Base-by-base conservation (phyloP, 2,113 vertebrate genomes). In the Rutilus rutilus region DNA sequence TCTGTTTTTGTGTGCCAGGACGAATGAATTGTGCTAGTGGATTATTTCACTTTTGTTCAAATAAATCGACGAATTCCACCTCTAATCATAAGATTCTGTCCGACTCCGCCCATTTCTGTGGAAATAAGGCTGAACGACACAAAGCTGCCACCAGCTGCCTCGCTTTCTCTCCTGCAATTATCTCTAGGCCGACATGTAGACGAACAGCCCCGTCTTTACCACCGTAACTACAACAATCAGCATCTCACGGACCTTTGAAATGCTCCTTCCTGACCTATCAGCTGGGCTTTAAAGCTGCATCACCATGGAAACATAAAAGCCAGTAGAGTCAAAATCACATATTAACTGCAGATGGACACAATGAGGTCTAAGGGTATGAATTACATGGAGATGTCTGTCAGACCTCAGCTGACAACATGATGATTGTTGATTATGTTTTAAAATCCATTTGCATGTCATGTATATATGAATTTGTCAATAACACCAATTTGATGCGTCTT, bases 321-420 rank as follows among this genome's bases (percentile, higher is more conserved):
- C 33, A 71, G 64, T 52, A 11, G 62, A 83, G 82, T 57, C 47
- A 73, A 83, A 83, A 67, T 73, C 50, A 73, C 52, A 83, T 83
- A 73, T 73, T 83, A 83, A 83, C 82, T 57, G 82, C 82, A 83
- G 67, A 83, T 54, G 50, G 82, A 83, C 82, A 81, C 59, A 83
- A 73, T 73, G 67, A 73, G 82, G 82, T 83, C 67, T 59, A 83
- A 83, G 82, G 82, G 67, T 83, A 83, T 83, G 82, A 83, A 83
- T 83, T 83, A 83, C 82, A 71, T 5, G 47, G 59, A 54, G 50
- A 83, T 73, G 81, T 8, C 30, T 57, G 50, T 71, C 50, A 83
- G 81, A 59, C 33, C 23, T 45, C 50, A 9, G 82, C 81, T 73
- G 81, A 74, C 30, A 73, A 27, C 50, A 74, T 74, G 50, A 73